Evolutionary conservation across 2,888 invertebrate genomes (phyloP), one percentile per base, ranked within the genome.

Genomic region (Erebia ligea): DNA sequence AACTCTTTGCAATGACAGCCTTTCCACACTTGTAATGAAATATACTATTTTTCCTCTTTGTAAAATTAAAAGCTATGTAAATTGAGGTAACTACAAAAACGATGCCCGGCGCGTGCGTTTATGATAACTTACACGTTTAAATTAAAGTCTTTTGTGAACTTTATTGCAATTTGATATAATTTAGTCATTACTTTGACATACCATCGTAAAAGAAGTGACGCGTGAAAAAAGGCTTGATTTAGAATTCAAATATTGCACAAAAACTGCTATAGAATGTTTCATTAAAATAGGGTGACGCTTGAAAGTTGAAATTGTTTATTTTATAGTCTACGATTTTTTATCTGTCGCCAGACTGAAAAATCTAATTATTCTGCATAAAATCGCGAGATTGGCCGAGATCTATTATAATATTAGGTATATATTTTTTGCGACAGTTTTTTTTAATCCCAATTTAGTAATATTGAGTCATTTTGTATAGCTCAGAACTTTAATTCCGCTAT

Each of bases 121-220:
- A 57, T 57, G 25, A 4, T 25, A 52, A 8, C 34, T 64, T n/a
- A 63, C 25, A 48, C 54, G 21, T 54, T 40, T 11, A 54, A 52
- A 54, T 21, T 42, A 5, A 58, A 58, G 57, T 67, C 17, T 45
- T 58, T 67, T 58, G 45, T 21, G 15, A 48, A 48, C 48, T 17
- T 57, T 66, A 59, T 73, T 62, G 69, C 74, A 75, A 78, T 79
- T 77, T 73, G 76, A 75, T 76, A 73, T 77, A 73, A 76, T 80
- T 72, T 71, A 68, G 57, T 78, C 65, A 70, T 74, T 73, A 70
- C 66, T 65, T 68, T 59, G 48, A 50, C 34, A 70, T 70, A 19
- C 40, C 57, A 34, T 68, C 61, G 73, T 73, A 63, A 70, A 71
- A 70, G 59, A 52, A 19, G 63, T 63, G 67, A 69, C 66, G 68